Percentiles rank a stretch among this genome's conserved stretches.
Conservation (phyloP, 2,113 vertebrate genomes). For the Collichthys lucidus region DNA sequence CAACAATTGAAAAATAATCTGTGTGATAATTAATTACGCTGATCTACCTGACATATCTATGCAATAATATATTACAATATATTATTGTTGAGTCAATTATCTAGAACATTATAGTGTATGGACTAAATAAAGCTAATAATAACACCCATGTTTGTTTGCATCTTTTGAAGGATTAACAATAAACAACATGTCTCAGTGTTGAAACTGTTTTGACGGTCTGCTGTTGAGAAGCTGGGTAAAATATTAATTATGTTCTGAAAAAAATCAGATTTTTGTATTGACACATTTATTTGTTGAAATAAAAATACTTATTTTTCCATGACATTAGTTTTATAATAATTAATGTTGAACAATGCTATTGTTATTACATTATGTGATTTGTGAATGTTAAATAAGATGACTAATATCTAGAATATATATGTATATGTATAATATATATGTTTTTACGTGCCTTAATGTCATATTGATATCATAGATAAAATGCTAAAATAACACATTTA, state of each 20-base stretch:
- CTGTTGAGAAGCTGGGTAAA: not conserved
- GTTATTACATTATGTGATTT: not conserved
- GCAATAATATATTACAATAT: not conserved
- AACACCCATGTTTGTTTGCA: not conserved
- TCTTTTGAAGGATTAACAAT: not conserved
- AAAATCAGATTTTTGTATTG: not conserved
- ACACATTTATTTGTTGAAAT: not conserved
- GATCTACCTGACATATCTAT: no score
- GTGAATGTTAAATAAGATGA: not conserved
- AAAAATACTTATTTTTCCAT: not conserved
- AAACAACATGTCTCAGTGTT: not conserved
- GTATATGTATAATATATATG: not conserved
- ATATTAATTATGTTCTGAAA: not conserved
- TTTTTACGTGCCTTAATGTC: not conserved
- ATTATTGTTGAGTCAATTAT: not conserved
- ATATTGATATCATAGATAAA: not conserved
- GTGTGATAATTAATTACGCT: not conserved
- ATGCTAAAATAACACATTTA: not conserved
- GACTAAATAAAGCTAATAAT: not conserved
- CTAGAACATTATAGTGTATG: not conserved
- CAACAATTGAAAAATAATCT: not conserved
- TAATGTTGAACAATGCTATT: not conserved
- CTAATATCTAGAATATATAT: not conserved
- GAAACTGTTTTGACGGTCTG: not conserved
- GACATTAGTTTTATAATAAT: not conserved